Conservation (phyloP, 2,888 invertebrate species). For the Galerucella nymphaeae region DNA sequence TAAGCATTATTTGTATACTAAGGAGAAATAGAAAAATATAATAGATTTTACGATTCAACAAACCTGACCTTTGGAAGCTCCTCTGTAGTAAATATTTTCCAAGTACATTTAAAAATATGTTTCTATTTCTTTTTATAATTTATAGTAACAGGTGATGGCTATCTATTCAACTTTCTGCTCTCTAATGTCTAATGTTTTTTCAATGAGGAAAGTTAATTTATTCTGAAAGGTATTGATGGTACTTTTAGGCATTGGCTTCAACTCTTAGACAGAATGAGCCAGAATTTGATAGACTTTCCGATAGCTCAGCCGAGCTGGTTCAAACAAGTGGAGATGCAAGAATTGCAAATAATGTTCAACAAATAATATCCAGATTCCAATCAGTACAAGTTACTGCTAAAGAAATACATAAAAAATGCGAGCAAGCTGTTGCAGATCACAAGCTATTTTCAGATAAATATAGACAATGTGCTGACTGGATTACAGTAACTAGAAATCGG, state of each 20-base stretch:
- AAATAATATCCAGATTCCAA: constrained; percentile 89
- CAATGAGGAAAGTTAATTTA: neutral
- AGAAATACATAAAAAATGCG: constrained; percentile 92
- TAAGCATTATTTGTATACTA: constrained; percentile 18
- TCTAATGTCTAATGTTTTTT: constrained; percentile 10
- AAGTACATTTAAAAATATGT: neutral
- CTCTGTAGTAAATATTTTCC: too few relatives aligned
- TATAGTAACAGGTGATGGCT: constrained; percentile 42
- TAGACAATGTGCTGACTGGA: constrained; percentile 84
- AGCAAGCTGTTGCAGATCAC: constrained; percentile 87
- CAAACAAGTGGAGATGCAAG: constrained; percentile 88
- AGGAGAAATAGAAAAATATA: constrained; percentile 20
- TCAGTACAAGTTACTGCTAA: constrained; percentile 89
- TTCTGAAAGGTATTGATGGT: neutral
- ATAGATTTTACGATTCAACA: neutral
- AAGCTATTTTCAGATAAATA: constrained; percentile 84
- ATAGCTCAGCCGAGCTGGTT: constrained; percentile 85
- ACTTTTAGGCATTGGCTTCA: constrained; percentile 76
- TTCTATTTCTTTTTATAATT: constrained; percentile 21
- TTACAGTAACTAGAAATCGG: constrained; percentile 79
- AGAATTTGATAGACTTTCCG: constrained; percentile 87
- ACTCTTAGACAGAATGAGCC: constrained; percentile 85
- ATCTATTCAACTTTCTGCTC: constrained; percentile 18
- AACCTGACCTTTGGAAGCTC: too few relatives aligned
- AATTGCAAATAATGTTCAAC: constrained; percentile 88